Base-by-base conservation (phyloP, 1,140 invertebrate species). In the Drosophila serrata region DNA sequence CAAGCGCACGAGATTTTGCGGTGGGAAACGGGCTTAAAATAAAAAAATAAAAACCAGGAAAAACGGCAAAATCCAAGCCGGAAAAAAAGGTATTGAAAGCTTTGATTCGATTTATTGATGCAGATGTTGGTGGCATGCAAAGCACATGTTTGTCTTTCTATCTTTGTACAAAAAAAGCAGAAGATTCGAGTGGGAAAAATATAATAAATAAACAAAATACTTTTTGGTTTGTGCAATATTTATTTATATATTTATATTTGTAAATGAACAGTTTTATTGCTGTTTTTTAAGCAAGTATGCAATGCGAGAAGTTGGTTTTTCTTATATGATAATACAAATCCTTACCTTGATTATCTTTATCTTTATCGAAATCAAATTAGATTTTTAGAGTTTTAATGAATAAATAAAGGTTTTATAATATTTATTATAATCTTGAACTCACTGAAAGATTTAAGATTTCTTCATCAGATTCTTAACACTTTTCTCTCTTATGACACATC, bases 31-130 rank as follows among this genome's bases (percentile, higher is more conserved):
- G 51, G 51, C 33, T 55, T 4, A 37, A 55, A 53, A 53, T 8
- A 48, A 17, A 22, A 51, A 35, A 35, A n/a, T n/a, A 6, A 22
- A 37, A 35, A 35, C 15, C 19, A 48, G 13, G 19, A 35, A 33
- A 27, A 53, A 37, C 33, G 35, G 9, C 35, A 40, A 9, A 70
- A n/a, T 29, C 13, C 35, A 55, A 68, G 63, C 56, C 59, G 72
- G 37, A 76, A 68, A 76, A n/a, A 76, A 43, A 56, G 61, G 39
- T 51, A 59, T 67, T 59, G 73, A 46, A 74, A 58, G 46, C 49
- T 68, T 59, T n/a, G n/a, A n/a, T n/a, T n/a, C 51, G 74, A 67
- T 53, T 76, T 76, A 76, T 76, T 51, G 73, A 35, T 75, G 73
- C 70, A 64, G 59, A 64, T 64, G 33, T 70, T 55, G 19, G 49